These are phyloP conservation scores for Pyrgus malvae DNA, from an alignment of 2,888 invertebrate species.

Conservation along the genomic window DNA sequence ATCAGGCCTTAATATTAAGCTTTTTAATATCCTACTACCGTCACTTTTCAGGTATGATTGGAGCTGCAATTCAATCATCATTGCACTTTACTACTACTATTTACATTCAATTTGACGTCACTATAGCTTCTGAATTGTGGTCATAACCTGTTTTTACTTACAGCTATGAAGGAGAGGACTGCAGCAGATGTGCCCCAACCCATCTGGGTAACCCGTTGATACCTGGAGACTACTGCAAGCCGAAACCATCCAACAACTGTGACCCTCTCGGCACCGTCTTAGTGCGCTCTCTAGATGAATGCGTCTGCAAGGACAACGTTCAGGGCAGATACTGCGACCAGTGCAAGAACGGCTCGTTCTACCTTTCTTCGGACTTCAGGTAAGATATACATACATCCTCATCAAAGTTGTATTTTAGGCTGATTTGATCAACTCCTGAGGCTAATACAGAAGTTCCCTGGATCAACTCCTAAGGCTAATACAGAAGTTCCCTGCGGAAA, in stretches of 20 bases:
- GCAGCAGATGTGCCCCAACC: constrained; percentile 89
- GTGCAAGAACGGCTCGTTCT: constrained; percentile 93
- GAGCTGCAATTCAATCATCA: too few relatives aligned
- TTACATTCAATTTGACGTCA: too few relatives aligned
- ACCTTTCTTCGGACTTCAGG: constrained; percentile 85
- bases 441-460: too few relatives aligned
- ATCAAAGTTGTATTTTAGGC: too few relatives aligned
- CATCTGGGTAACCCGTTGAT: constrained; percentile 91
- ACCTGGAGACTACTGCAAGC: constrained; percentile 88
- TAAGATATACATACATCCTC: constrained; percentile 33
- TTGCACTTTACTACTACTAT: too few relatives aligned
- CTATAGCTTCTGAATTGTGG: neutral
- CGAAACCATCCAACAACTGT: constrained; percentile 79
- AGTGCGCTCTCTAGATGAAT: constrained; percentile 58
- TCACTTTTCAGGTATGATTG: too few relatives aligned
- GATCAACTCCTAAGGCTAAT: too few relatives aligned
- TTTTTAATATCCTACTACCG: too few relatives aligned
- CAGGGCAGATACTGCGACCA: constrained; percentile 92
- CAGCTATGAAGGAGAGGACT: constrained; percentile 85
- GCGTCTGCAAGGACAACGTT: constrained; percentile 81
- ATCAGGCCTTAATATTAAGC: too few relatives aligned
- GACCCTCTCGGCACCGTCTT: constrained; percentile 87
- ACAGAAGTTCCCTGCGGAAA: too few relatives aligned
- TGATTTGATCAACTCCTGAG: too few relatives aligned
- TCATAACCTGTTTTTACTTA: neutral